Evolutionary conservation across 64 coral and sea anemone genomes (phyloP), one percentile per base, ranked within the genome.

Genomic region (Astreopora myriophthalma): DNA sequence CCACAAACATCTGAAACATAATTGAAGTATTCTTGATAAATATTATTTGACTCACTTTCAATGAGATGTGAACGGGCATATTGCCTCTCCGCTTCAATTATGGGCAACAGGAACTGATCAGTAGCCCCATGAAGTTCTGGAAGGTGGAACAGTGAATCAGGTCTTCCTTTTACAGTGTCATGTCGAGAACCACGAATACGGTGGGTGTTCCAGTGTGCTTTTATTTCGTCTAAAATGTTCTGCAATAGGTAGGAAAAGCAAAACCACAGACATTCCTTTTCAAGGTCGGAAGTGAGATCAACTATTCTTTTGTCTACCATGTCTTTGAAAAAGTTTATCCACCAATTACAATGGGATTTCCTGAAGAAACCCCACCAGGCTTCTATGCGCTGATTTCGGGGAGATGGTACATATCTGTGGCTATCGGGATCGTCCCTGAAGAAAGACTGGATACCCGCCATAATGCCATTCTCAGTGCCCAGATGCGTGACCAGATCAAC

Each of bases 301-400:
- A 62, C 16, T 62, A 62, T 14, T 62, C 58, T 62, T 62, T 22
- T 14, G 4, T 62, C 58, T 16, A 62, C 8, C 58, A 62, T 62
- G 20, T 62, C 58, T 62, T 62, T 62, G 16, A 62, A 62, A 62
- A 16, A 62, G 20, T 62, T 62, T 62, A 62, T 62, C 5, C 58
- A 62, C 58, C 58, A 62, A 1, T 16, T 16, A 62, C 8, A 62
- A 22, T 62, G 58, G n/a, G n/a, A n/a, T n/a, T n/a, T n/a, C n/a
- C n/a, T n/a, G n/a, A n/a, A n/a, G n/a, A n/a, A n/a, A n/a, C 58
- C 58, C 76, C 76, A 79, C 76, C 76, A 79, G 25, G 31, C 76
- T 35, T 36, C 76, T 8, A 79, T 79, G 1, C 74, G 35, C n/a
- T 79, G 76, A 22, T 76, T 76, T 19, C 74, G n/a, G 3, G 74